Percentiles rank a stretch among this genome's conserved stretches.
phyloP scores from a whole-genome alignment of 2,888 invertebrate genomes.

The Sinotaia quadrata region DNA sequence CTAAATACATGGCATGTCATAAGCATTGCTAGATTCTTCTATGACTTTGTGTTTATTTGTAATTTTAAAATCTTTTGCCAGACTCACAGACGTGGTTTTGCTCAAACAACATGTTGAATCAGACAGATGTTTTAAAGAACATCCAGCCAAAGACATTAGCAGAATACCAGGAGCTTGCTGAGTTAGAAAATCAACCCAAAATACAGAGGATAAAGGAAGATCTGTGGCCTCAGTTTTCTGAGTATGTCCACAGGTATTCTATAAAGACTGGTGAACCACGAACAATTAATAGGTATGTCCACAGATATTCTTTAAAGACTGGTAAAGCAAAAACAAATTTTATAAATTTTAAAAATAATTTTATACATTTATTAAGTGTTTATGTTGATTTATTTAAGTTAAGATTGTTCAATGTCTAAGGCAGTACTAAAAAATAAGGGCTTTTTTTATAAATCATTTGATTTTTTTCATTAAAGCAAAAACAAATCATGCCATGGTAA shows the following conservation, averaged over 20 bases:
- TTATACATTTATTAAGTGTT: slow-evolving; percentile 30
- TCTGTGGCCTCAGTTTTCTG: slow-evolving; percentile 65
- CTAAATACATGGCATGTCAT: too few species aligned
- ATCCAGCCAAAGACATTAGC: slow-evolving; percentile 64
- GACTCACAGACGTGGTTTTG: slow-evolving; percentile 69
- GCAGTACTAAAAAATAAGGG: too few species aligned
- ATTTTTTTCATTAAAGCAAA: too few species aligned
- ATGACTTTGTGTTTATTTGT: too few species aligned
- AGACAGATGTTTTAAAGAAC: slow-evolving; percentile 58
- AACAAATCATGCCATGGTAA: too few species aligned
- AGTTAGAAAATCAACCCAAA: not conserved
- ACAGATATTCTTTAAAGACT: slow-evolving; percentile 54
- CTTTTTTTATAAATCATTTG: too few species aligned
- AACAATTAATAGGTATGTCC: slow-evolving; percentile 33
- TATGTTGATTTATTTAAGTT: too few species aligned
- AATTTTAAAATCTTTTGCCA: too few species aligned
- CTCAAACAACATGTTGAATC: slow-evolving; percentile 62
- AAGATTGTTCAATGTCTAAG: too few species aligned
- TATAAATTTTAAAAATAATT: slow-evolving; percentile 50
- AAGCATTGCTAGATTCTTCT: too few species aligned
- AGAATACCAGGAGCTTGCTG: slow-evolving; percentile 49
- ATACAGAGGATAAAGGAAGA: slow-evolving; percentile 39
- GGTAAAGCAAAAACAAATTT: slow-evolving; percentile 25
- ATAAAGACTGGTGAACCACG: slow-evolving; percentile 40
- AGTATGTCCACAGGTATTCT: slow-evolving; percentile 65